phyloP scores from a whole-genome alignment of 2,888 invertebrate genomes.

The Ochropleura leucogaster region DNA sequence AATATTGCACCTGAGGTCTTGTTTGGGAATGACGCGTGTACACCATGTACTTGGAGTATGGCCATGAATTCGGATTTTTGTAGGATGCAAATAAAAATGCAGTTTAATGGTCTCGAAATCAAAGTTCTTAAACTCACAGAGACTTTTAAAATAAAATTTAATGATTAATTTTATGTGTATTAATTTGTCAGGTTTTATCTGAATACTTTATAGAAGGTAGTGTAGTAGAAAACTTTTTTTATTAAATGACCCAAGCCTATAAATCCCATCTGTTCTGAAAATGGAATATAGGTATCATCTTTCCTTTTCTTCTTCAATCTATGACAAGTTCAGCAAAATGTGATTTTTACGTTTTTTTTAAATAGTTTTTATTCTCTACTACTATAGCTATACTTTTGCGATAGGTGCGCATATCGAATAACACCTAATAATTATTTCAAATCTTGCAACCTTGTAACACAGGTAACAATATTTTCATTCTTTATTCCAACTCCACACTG shows the following conservation, averaged over 20 bases:
- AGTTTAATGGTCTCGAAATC: neutral
- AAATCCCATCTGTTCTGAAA: neutral
- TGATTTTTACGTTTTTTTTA: neutral
- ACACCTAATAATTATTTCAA: neutral
- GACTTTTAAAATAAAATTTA: too few relatives aligned
- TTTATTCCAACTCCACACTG: constrained; percentile 42
- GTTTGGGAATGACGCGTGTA: constrained; percentile 59
- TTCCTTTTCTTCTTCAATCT: neutral
- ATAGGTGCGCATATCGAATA: neutral
- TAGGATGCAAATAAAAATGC: neutral
- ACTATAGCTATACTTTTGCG: neutral
- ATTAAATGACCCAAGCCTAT: too few relatives aligned
- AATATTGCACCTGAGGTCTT: constrained; percentile 79
- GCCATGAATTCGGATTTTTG: constrained; percentile 22
- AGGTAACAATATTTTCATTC: constrained; percentile 27
- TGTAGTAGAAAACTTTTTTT: neutral
- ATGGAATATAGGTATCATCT: neutral
- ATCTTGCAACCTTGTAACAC: constrained; percentile 1
- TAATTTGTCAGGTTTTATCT: neutral
- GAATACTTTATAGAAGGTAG: neutral
- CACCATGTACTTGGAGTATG: constrained; percentile 11
- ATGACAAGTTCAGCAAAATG: neutral
- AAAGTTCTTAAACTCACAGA: too few relatives aligned
- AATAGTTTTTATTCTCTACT: neutral
- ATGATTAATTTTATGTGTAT: neutral